These are phyloP conservation scores for Brachyhypopomus gauderio DNA, from an alignment of 2,113 vertebrate genomes.

Conservation along the genomic window DNA sequence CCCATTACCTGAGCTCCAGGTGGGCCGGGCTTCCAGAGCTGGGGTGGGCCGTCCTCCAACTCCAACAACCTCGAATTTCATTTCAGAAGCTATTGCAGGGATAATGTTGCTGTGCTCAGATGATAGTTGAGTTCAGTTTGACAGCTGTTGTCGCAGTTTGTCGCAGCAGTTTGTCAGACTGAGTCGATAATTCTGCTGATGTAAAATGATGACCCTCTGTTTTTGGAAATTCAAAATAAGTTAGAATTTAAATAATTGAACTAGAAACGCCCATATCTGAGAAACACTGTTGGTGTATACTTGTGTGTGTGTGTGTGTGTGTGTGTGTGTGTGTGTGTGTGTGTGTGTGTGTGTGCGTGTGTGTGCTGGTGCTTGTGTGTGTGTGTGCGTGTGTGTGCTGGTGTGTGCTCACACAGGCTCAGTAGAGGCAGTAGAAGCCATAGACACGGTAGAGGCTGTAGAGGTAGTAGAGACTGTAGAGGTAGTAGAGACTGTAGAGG, in stretches of 20 bases:
- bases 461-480: too few species aligned
- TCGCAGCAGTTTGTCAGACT: not conserved
- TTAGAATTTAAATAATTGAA: not conserved
- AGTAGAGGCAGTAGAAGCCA: not conserved
- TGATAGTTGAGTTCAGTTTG: not conserved
- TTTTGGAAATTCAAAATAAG: not conserved
- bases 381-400: conserved; percentile 25
- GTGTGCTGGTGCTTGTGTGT: conserved; percentile 25
- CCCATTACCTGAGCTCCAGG: too few species aligned
- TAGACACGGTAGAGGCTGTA: too few species aligned
- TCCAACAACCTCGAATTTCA: too few species aligned
- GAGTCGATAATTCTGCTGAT: not conserved
- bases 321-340: conserved; percentile 42
- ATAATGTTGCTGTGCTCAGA: not conserved
- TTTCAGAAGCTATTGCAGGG: too few species aligned
- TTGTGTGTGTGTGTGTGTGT: not conserved
- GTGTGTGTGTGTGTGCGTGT: conserved; percentile 29
- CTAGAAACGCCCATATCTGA: not conserved
- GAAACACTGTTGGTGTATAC: not conserved
- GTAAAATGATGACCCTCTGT: not conserved
- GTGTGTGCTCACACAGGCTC: too few species aligned
- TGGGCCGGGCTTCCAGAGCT: too few species aligned
- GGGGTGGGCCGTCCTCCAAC: too few species aligned
- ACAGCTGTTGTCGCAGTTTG: too few species aligned
- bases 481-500: too few species aligned